Base-by-base conservation (phyloP, 2,113 vertebrate species). In the Apaloderma vittatum region DNA sequence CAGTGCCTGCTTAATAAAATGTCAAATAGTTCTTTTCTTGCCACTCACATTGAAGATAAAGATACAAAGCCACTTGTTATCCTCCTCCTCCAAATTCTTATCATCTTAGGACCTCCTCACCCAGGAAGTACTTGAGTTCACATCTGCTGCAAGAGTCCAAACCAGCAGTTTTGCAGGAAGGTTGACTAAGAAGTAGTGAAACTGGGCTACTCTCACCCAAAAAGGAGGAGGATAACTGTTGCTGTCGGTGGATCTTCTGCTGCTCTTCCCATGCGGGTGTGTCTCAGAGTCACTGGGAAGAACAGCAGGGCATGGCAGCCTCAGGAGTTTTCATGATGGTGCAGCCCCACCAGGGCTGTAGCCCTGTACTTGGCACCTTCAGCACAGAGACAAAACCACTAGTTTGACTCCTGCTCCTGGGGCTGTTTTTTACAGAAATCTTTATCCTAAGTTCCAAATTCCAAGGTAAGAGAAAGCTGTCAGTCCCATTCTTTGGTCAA, bases 331-430 rank as follows among this genome's bases (percentile, higher is more conserved):
- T 77, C 2, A 1, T 49, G 26, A 36, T 11, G 8, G 6, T 3
- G 5, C 36, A 58, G 36, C 11, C 21, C 46, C 24, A 15, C 16
- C 40, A 20, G 11, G 46, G 15, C 70, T 48, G 19, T 27, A 27
- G 43, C 4, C 45, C 40, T 37, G 15, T 32, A 40, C 45, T 63
- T 9, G 0, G 21, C 40, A 81, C 15, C 43, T 74, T 66, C 61
- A 22, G 16, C 22, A 49, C 0, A 0, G 46, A 81, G 21, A 62
- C 15, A 27, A 48, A 20, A 5, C 13, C 34, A 23, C 22, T n/a
- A 51, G 9, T 4, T 24, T 58, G 40, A 57, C 43, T 49, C 23
- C 51, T 74, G 54, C 57, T 57, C 10, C 15, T 4, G 1, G 15
- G 52, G 40, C 30, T 23, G 11, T 9, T 45, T 61, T 83, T 65